These are phyloP conservation scores for Microtus pennsylvanicus DNA, from an alignment of 2,113 vertebrate genomes.

Conservation along the genomic window DNA sequence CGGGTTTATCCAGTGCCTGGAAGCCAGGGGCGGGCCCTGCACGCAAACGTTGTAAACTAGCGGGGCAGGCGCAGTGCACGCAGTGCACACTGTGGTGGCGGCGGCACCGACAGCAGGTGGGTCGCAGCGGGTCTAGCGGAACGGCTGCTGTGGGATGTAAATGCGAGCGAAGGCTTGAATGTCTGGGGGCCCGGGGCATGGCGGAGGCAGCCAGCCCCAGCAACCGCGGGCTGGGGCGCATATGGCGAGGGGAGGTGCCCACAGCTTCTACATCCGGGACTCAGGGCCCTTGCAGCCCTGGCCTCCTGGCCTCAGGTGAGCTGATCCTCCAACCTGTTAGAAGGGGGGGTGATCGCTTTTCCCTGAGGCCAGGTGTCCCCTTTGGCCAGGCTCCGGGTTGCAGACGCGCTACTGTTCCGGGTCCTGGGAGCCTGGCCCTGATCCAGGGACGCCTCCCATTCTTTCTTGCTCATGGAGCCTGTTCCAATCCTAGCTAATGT, in stretches of 20 bases:
- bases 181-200: background rate
- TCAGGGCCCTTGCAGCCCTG: background rate
- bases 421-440: slow-evolving; percentile 23
- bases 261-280: background rate
- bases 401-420: slow-evolving; percentile 36
- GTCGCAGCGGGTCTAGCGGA: background rate
- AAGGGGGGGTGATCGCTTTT: background rate
- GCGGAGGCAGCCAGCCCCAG: background rate
- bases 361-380: background rate
- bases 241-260: background rate
- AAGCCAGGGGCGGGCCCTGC: slow-evolving; percentile 32
- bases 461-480: background rate
- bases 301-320: background rate
- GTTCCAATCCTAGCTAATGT: background rate
- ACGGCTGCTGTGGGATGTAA: background rate
- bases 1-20: background rate
- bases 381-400: background rate
- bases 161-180: background rate
- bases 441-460: slow-evolving; percentile 3
- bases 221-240: background rate
- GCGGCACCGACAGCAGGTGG: slow-evolving; percentile 55
- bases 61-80: background rate
- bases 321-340: background rate
- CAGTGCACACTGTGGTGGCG: background rate
- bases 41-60: background rate